Conservation (phyloP, 1,140 invertebrate genomes). For the Thaumetopoea pityocampa region DNA sequence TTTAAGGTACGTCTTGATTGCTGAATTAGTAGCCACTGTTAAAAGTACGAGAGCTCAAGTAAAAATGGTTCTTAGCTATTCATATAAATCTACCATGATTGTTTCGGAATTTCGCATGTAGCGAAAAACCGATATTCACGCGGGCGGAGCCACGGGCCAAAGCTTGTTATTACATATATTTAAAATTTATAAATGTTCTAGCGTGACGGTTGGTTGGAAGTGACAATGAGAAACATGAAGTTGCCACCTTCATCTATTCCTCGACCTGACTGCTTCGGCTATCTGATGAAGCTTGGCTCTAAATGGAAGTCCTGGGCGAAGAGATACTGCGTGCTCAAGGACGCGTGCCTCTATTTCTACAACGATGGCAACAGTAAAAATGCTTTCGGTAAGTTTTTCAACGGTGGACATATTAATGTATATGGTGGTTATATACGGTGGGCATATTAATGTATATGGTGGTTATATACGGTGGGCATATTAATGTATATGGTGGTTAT, state of each 20-base stretch:
- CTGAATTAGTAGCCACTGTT: no score
- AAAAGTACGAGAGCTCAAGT: no score
- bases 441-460: no score
- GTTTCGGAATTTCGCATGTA: no score
- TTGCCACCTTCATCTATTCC: slow-evolving; percentile 83
- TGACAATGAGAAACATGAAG: slow-evolving; percentile 79
- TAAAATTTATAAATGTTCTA: slow-evolving; percentile 43
- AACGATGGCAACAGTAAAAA: slow-evolving; percentile 89
- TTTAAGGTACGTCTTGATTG: no score
- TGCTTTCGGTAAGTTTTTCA: slow-evolving; percentile 85
- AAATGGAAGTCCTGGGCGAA: slow-evolving; percentile 92
- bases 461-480: no score
- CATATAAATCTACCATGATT: no score
- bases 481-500: no score
- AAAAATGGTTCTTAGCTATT: no score
- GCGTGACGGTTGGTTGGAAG: slow-evolving; percentile 74
- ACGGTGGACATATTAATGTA: neutral
- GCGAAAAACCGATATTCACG: no score
- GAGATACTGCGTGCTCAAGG: slow-evolving; percentile 95
- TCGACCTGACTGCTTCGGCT: slow-evolving; percentile 93
- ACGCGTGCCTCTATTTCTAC: slow-evolving; percentile 96
- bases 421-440: no score
- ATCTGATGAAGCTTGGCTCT: slow-evolving; percentile 87
- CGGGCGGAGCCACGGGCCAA: no score
- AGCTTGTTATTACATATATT: neutral